Percentiles rank a stretch among this genome's conserved stretches.
These are phyloP conservation scores for Hypotaenidia okinawae DNA, from an alignment of 2,797 vertebrate genomes.

Conservation along the genomic window DNA sequence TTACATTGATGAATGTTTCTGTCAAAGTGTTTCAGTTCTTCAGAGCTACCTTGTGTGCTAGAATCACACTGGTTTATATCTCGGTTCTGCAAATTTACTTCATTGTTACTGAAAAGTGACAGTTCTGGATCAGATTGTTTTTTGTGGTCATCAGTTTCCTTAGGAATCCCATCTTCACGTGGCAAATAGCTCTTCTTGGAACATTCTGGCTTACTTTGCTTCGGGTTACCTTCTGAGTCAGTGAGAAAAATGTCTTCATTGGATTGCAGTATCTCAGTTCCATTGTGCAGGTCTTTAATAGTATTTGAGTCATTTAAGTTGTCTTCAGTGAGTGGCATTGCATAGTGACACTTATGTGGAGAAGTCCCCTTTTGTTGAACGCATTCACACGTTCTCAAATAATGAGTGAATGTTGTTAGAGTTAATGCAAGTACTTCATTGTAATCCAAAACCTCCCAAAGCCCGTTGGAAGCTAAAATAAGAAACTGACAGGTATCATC, in stretches of 20 bases:
- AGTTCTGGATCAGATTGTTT: neutral
- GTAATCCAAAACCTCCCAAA: slow-evolving; percentile 75
- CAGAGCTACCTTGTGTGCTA: neutral
- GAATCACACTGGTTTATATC: neutral
- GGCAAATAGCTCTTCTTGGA: neutral
- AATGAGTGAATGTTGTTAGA: slow-evolving; percentile 43
- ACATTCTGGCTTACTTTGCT: neutral
- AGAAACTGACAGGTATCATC: slow-evolving; percentile 71
- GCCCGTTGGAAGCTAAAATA: slow-evolving; percentile 73
- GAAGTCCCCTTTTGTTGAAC: neutral
- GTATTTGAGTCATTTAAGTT: neutral
- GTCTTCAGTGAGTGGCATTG: neutral
- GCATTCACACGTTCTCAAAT: neutral
- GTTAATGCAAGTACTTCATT: slow-evolving; percentile 63
- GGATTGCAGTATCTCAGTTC: neutral
- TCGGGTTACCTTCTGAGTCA: neutral
- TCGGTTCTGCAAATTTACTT: neutral
- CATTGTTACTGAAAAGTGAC: neutral
- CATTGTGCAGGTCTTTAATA: neutral
- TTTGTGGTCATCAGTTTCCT: neutral
- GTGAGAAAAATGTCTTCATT: neutral
- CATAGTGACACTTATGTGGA: accelerated
- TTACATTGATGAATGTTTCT: neutral
- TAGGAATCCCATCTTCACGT: neutral
- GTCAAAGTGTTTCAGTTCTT: neutral